Evolutionary conservation across 2,797 vertebrate genomes (phyloP).

Genomic region (Tachyglossus aculeatus): DNA sequence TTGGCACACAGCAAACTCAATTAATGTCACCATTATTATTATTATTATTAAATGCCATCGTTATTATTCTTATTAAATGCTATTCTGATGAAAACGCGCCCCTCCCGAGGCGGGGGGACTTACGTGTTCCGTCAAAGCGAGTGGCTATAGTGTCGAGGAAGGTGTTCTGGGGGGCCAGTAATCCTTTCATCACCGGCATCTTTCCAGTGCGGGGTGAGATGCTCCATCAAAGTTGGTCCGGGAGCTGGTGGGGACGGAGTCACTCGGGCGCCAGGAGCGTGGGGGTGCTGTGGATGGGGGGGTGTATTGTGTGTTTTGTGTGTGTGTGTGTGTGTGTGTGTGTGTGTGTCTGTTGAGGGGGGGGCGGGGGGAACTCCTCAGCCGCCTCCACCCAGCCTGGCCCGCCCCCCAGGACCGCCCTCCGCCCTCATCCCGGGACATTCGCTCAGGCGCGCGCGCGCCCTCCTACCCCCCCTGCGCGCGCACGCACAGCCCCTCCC

Average conservation of each 20-base stretch:
- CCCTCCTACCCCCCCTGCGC: conserved; percentile 5
- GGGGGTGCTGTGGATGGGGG: conserved; percentile 5
- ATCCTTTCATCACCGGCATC: conserved; percentile 99
- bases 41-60: too few species aligned
- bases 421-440: too few species aligned
- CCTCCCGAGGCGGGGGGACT: too few species aligned
- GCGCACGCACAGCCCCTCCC: too few species aligned
- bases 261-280: neutral
- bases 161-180: conserved; percentile 97
- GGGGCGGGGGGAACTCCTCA: conserved; percentile 17
- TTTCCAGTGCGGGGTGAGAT: conserved; percentile 86
- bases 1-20: too few species aligned
- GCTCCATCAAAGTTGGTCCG: conserved; percentile 94
- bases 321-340: too few species aligned
- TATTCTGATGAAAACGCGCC: too few species aligned
- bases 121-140: conserved; percentile 98
- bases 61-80: too few species aligned
- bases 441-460: neutral
- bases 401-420: conserved; percentile 53
- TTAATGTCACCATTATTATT: too few species aligned
- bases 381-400: conserved; percentile 13
- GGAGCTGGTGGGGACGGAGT: conserved; percentile 55
- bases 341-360: too few species aligned
- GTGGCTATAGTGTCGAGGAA: conserved; percentile 98
- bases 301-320: too few species aligned